Evolutionary conservation across 2,888 invertebrate genomes (phyloP).

Genomic region (Tenthredo livida): DNA sequence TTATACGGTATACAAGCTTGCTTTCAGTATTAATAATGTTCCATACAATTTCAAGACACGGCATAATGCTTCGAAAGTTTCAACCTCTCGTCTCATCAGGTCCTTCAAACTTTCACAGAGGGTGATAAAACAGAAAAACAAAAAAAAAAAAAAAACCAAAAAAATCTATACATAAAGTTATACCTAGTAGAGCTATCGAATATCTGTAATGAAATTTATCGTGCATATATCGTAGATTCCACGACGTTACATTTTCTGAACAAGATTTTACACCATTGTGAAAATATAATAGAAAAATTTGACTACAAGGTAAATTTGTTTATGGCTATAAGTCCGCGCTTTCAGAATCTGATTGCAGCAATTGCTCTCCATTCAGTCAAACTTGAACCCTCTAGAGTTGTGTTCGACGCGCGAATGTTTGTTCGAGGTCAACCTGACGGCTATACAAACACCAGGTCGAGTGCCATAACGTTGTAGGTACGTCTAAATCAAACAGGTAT

Average conservation of each 20-base stretch:
- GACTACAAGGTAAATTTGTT: slow-evolving; percentile 12
- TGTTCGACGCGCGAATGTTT: slow-evolving; percentile 32
- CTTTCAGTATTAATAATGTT: not conserved
- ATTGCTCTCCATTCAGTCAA: slow-evolving; percentile 47
- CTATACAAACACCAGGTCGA: slow-evolving; percentile 10
- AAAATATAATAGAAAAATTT: not conserved
- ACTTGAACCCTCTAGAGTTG: slow-evolving; percentile 11
- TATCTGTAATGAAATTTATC: not conserved
- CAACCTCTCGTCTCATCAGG: not conserved
- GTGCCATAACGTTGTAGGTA: not conserved
- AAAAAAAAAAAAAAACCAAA: not conserved
- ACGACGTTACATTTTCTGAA: not conserved
- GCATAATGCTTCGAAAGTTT: not conserved
- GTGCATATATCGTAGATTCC: not conserved
- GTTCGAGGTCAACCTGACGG: slow-evolving; percentile 23
- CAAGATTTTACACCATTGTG: not conserved
- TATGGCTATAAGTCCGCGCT: slow-evolving; percentile 20
- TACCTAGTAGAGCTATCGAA: not conserved
- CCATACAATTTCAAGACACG: not conserved
- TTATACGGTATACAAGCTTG: not conserved
- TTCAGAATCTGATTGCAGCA: slow-evolving; percentile 38
- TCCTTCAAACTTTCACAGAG: not conserved
- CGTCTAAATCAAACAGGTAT: not conserved
- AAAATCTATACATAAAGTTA: not conserved
- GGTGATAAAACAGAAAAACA: not conserved